phyloP scores from a whole-genome alignment of 1,140 invertebrate genomes.

The Lordiphosa clarofinis region DNA sequence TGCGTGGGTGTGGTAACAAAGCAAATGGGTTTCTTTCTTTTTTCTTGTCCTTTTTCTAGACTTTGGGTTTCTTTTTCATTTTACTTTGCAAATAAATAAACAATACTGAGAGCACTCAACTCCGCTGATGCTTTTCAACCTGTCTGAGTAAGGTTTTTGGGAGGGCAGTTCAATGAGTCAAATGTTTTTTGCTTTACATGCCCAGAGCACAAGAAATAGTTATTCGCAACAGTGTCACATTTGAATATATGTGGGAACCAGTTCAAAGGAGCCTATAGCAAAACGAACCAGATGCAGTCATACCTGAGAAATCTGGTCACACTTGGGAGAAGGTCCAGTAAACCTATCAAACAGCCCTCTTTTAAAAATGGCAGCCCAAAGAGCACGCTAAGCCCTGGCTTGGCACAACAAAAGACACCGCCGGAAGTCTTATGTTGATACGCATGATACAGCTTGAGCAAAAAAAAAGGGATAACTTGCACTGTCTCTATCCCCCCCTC shows the following conservation, averaged over 20 bases:
- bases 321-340: too few species aligned
- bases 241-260: too few species aligned
- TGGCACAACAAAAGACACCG: constrained; percentile 57
- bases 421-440: constrained; percentile 65
- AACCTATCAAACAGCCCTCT: constrained; percentile 15
- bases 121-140: too few species aligned
- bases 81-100: constrained; percentile 10
- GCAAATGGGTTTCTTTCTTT: constrained; percentile 45
- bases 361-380: background rate
- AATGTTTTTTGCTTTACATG: too few species aligned
- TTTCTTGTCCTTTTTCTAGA: constrained; percentile 7
- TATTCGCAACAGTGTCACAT: too few species aligned
- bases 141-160: too few species aligned
- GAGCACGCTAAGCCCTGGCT: constrained; percentile 32
- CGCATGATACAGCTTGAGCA: constrained; percentile 41
- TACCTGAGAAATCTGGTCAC: too few species aligned
- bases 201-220: too few species aligned
- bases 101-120: constrained; percentile 4
- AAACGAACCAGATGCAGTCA: too few species aligned
- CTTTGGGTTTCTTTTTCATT: constrained; percentile 15
- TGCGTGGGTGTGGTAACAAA: constrained; percentile 27
- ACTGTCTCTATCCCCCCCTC: too few species aligned
- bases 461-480: constrained; percentile 13
- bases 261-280: too few species aligned
- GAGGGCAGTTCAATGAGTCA: too few species aligned